These are phyloP conservation scores for Gymnocephalus cernua DNA, from an alignment of 2,113 vertebrate species.

Conservation along the genomic window DNA sequence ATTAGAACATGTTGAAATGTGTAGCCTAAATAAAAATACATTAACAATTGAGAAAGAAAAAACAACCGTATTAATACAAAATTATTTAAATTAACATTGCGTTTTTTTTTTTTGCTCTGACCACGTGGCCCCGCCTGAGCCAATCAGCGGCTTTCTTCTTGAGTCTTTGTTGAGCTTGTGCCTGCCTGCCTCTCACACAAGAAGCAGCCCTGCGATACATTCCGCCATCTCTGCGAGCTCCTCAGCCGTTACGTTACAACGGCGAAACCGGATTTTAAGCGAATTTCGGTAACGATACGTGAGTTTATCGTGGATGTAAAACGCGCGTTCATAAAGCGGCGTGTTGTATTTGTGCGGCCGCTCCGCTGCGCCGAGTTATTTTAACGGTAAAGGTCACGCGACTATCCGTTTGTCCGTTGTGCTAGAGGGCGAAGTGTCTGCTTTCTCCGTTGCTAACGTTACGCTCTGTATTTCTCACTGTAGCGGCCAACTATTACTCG, in stretches of 20 bases:
- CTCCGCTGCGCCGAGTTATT: neutral
- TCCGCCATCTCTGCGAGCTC: slow-evolving; percentile 33
- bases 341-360: neutral
- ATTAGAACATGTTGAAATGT: neutral
- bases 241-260: neutral
- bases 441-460: neutral
- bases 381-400: neutral
- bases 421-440: slow-evolving; percentile 20
- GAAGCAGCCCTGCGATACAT: neutral
- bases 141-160: slow-evolving; percentile 52
- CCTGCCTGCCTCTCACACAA: slow-evolving; percentile 32
- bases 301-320: neutral
- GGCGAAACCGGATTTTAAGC: fast-evolving
- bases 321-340: neutral
- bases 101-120: neutral
- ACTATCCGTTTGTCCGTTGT: neutral
- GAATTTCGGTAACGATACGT: fast-evolving
- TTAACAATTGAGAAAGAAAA: neutral
- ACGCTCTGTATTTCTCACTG: neutral
- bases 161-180: slow-evolving; percentile 78
- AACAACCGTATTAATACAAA: neutral
- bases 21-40: neutral
- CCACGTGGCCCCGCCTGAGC: slow-evolving; percentile 45
- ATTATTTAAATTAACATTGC: neutral
- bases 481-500: too few relatives aligned